Evolutionary conservation across 2,888 invertebrate species (phyloP).

Genomic region (Diploptera punctata): DNA sequence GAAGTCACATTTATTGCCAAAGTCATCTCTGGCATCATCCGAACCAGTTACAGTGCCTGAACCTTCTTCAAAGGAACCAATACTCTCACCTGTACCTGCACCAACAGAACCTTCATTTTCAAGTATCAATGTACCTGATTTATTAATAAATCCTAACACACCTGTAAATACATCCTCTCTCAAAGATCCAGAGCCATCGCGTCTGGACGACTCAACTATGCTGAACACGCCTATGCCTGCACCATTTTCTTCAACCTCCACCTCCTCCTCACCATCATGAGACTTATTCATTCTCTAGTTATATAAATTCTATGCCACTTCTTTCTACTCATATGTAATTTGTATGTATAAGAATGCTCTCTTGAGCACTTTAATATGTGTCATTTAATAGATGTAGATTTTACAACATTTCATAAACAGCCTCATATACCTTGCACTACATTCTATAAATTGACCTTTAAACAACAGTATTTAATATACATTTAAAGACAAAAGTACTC

Average conservation of each 20-base stretch:
- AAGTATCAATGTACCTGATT: conserved; percentile 40
- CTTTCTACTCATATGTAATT: conserved; percentile 17
- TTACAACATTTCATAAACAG: conserved; percentile 4
- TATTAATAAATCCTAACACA: conserved; percentile 27
- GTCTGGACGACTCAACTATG: conserved; percentile 25
- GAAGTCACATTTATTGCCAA: not conserved
- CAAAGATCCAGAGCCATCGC: conserved; percentile 6
- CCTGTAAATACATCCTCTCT: conserved; percentile 15
- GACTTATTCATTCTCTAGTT: not conserved
- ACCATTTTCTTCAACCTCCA: conserved; percentile 22
- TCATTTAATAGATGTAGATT: conserved; percentile 21
- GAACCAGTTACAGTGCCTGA: conserved; percentile 40
- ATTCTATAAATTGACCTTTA: not conserved
- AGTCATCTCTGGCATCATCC: conserved; percentile 24
- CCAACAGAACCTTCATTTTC: conserved; percentile 34
- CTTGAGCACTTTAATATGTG: conserved; percentile 16
- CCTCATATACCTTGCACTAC: not conserved
- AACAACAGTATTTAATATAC: not conserved
- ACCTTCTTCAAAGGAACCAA: conserved; percentile 35
- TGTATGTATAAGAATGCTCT: conserved; percentile 4
- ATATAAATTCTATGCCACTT: not conserved
- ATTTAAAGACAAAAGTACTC: not conserved
- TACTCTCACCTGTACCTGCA: conserved; percentile 37
- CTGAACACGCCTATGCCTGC: conserved; percentile 27
- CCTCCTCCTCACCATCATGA: conserved; percentile 23